phyloP scores from a whole-genome alignment of 2,888 invertebrate species.

The Smittia sp. region DNA sequence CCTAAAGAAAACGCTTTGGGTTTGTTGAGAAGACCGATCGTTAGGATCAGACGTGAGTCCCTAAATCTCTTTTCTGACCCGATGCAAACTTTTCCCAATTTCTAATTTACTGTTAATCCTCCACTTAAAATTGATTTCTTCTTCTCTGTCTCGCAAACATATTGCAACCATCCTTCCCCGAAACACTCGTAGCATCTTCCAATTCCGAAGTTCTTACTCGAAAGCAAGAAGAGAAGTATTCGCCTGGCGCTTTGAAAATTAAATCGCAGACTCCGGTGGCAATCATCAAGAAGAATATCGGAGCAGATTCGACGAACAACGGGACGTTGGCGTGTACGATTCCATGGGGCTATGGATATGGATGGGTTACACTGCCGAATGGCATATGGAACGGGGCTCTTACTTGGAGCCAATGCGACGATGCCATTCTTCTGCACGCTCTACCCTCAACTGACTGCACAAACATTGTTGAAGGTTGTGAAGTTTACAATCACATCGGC shows the following conservation, averaged over 20 bases:
- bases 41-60: constrained; percentile 64
- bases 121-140: background rate
- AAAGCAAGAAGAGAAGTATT: constrained; percentile 44
- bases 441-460: constrained; percentile 64
- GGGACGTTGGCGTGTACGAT: constrained; percentile 26
- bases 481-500: constrained; percentile 27
- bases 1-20: constrained; percentile 65
- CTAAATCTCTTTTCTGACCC: background rate
- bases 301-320: background rate
- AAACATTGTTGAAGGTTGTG: constrained; percentile 57
- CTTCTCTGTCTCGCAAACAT: constrained; percentile 35
- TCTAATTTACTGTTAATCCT: background rate
- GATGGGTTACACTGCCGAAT: constrained; percentile 67
- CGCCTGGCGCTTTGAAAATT: background rate
- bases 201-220: constrained; percentile 55
- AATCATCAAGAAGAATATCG: constrained; percentile 35
- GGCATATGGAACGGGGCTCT: constrained; percentile 65
- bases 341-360: constrained; percentile 61
- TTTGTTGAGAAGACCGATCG: constrained; percentile 62
- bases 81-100: constrained; percentile 5
- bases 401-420: constrained; percentile 66
- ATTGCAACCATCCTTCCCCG: background rate
- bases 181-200: constrained; percentile 54
- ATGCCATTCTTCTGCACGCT: constrained; percentile 65
- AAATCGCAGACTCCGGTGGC: constrained; percentile 31